Base-by-base conservation (phyloP, 2,888 invertebrate species). In the Oscheius sp. region DNA sequence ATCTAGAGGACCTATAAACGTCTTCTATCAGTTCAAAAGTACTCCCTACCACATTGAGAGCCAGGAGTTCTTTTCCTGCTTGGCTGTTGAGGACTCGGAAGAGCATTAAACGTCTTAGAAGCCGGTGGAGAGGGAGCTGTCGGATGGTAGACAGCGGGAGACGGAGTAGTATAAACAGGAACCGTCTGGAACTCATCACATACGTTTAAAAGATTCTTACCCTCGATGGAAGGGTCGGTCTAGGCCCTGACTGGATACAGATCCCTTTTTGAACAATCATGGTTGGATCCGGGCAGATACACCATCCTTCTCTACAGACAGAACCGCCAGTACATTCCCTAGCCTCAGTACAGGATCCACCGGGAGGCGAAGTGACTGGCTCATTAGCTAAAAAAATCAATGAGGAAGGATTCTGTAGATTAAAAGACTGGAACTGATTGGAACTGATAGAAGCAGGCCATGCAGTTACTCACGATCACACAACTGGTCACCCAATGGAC, bases 1-100 rank as follows among this genome's bases (percentile, higher is more conserved):
- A 70, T 85, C 85, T 30, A 83, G 73, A 17, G 85, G 85, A 38
- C 83, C 83, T 83, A 65, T 54, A 80, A 50, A n/a, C n/a, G n/a
- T n/a, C n/a, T n/a, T n/a, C n/a, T n/a, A n/a, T n/a, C n/a, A n/a
- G n/a, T n/a, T n/a, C n/a, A n/a, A n/a, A n/a, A n/a, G n/a, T n/a
- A n/a, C n/a, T n/a, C 12, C 57, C 8, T 71, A 74, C 80, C 82
- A 67, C 81, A 83, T 64, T 74, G 72, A 41, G 75, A 75, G 61
- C 82, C 82, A 22, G 82, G 82, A 44, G 76, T 74, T 9, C 74
- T 74, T 68, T 77, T 80, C 5, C 80, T 72, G 54, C 66, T 67
- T 57, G 67, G 61, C 44, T 67, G 67, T 33, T 70, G 63, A 45
- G 66, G 45, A 32, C 63, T 61, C 28, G 72, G 72, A 49, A 68